phyloP scores from a whole-genome alignment of 1,140 invertebrate genomes.

The Panagrolaimus sp. region DNA sequence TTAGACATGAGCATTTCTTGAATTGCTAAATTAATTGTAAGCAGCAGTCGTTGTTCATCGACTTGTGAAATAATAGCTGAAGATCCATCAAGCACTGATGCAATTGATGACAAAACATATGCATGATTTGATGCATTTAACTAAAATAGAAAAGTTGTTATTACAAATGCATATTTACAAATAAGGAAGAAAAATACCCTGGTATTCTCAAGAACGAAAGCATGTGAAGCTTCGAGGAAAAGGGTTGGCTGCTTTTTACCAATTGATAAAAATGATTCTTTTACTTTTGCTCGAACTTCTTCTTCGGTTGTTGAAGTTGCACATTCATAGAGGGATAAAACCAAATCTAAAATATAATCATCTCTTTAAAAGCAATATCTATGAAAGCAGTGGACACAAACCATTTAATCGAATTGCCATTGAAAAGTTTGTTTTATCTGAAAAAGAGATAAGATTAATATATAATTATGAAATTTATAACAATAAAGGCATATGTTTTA shows the following conservation, averaged over 20 bases:
- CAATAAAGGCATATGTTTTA: too few relatives aligned
- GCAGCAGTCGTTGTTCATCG: slow-evolving; percentile 53
- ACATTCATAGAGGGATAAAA: slow-evolving; percentile 50
- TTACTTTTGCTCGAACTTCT: slow-evolving; percentile 31
- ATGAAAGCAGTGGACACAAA: too few relatives aligned
- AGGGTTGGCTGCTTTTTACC: slow-evolving; percentile 43
- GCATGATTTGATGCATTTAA: slow-evolving; percentile 36
- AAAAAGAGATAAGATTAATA: too few relatives aligned
- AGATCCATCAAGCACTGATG: slow-evolving; percentile 31
- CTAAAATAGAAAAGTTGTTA: slow-evolving; percentile 29
- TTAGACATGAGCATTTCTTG: slow-evolving; percentile 57
- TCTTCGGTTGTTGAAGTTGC: slow-evolving; percentile 30
- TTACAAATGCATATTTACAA: slow-evolving; percentile 3
- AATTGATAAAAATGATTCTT: slow-evolving; percentile 30
- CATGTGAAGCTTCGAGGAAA: slow-evolving; percentile 42
- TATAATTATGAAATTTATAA: too few relatives aligned
- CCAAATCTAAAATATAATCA: slow-evolving; percentile 40
- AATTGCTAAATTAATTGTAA: slow-evolving; percentile 58
- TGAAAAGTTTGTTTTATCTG: too few relatives aligned
- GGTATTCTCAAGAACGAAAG: slow-evolving; percentile 44
- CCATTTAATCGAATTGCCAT: too few relatives aligned
- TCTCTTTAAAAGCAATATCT: too few relatives aligned
- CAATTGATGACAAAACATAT: slow-evolving; percentile 41
- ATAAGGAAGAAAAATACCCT: slow-evolving; percentile 32
- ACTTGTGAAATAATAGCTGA: slow-evolving; percentile 35